Evolutionary conservation across 2,797 vertebrate species (phyloP).

Genomic region (Presbytis comata): DNA sequence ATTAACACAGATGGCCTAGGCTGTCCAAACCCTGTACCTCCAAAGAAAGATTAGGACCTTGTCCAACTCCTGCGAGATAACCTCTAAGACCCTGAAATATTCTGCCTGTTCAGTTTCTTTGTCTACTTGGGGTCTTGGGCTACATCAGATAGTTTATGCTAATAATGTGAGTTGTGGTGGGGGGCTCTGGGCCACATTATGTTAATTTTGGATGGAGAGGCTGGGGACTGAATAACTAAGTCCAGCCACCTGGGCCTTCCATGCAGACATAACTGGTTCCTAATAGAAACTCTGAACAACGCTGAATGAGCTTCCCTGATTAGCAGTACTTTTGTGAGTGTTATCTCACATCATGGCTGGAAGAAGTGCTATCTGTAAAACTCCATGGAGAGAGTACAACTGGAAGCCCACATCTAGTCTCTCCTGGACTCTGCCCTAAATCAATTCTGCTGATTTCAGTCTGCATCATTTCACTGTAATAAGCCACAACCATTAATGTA

Average conservation of each 20-base stretch:
- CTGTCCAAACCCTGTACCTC: background rate
- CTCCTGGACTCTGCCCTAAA: background rate
- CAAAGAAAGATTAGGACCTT: background rate
- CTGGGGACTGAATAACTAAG: background rate
- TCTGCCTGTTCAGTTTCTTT: background rate
- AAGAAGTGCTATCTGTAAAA: background rate
- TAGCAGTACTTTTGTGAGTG: background rate
- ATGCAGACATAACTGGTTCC: background rate
- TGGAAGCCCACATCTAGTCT: background rate
- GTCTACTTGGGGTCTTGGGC: background rate
- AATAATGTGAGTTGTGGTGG: background rate
- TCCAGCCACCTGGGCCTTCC: background rate
- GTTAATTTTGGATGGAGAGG: background rate
- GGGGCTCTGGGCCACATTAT: background rate
- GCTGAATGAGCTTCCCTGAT: background rate
- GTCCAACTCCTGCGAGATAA: background rate
- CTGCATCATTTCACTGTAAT: background rate
- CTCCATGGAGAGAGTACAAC: background rate
- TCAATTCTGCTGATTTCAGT: background rate
- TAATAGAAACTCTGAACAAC: background rate
- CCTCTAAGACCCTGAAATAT: background rate
- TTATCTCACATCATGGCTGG: background rate
- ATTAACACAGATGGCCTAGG: background rate
- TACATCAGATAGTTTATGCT: background rate
- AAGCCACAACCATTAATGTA: background rate